Evolutionary conservation across 2,888 invertebrate species (phyloP).

Genomic region (Mythimna impura): DNA sequence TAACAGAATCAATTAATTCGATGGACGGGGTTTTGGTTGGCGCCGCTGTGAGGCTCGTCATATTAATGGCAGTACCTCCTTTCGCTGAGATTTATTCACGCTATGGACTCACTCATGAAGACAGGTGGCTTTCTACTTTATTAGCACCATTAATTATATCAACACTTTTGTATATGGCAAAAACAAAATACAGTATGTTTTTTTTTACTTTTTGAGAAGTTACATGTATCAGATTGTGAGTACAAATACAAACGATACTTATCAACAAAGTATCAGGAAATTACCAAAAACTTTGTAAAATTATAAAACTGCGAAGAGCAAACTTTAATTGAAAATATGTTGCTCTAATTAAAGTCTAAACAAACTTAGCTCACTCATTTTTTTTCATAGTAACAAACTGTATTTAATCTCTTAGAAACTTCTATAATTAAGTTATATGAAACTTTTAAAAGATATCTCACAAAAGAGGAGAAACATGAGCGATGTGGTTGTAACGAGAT

Average conservation of each 20-base stretch:
- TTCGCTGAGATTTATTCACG: constrained; percentile 32
- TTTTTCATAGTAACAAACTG: constrained; percentile 1
- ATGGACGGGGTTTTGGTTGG: constrained; percentile 78
- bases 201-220: too few relatives aligned
- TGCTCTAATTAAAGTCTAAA: background rate
- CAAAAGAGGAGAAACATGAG: constrained; percentile 4
- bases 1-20: constrained; percentile 84
- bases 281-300: background rate
- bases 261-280: background rate
- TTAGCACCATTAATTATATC: background rate
- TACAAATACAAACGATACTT: background rate
- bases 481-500: constrained; percentile 30
- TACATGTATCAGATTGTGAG: background rate
- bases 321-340: constrained; percentile 24
- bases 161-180: background rate
- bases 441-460: background rate
- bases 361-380: background rate
- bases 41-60: constrained; percentile 74
- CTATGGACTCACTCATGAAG: constrained; percentile 16
- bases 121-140: constrained; percentile 7
- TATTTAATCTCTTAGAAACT: background rate
- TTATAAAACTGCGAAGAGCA: background rate
- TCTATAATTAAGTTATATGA: constrained; percentile 14
- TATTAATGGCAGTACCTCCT: constrained; percentile 70
- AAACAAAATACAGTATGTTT: background rate